phyloP scores from a whole-genome alignment of 2,888 invertebrate genomes.

The Chaitophorus viminalis region DNA sequence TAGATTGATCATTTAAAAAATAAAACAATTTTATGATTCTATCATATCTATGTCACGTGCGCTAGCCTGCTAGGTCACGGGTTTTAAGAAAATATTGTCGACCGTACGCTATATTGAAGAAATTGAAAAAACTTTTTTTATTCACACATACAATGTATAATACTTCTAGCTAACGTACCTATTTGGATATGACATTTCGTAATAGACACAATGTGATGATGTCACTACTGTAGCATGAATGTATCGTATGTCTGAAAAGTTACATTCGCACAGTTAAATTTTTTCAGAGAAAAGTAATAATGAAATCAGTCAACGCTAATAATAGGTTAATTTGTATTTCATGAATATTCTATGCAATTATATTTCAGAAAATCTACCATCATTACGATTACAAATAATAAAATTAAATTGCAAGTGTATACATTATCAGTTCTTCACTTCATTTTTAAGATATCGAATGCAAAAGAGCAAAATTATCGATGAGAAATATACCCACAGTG shows the following conservation, averaged over 20 bases:
- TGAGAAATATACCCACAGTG: background rate
- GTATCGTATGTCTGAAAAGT: constrained; percentile 12
- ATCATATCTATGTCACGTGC: constrained; percentile 52
- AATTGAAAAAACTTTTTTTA: constrained; percentile 40
- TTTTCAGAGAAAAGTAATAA: background rate
- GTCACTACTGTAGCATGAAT: constrained; percentile 46
- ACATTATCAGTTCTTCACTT: background rate
- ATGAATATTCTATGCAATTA: background rate
- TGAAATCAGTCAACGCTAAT: background rate
- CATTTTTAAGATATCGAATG: constrained; percentile 11
- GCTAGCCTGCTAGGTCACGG: background rate
- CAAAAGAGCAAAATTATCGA: background rate
- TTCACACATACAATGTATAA: too few species aligned
- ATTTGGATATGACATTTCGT: constrained; percentile 56
- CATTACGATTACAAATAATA: background rate
- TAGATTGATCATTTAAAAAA: constrained; percentile 5
- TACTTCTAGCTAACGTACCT: constrained; percentile 22
- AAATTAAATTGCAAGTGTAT: background rate
- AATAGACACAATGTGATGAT: constrained; percentile 58
- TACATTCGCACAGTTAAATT: background rate
- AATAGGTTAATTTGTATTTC: background rate
- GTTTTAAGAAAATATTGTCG: constrained; percentile 57
- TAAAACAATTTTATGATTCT: constrained; percentile 10
- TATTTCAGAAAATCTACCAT: background rate
- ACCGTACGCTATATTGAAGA: constrained; percentile 21